These are phyloP conservation scores for Phycodurus eques DNA, from an alignment of 2,113 vertebrate genomes.

Conservation along the genomic window DNA sequence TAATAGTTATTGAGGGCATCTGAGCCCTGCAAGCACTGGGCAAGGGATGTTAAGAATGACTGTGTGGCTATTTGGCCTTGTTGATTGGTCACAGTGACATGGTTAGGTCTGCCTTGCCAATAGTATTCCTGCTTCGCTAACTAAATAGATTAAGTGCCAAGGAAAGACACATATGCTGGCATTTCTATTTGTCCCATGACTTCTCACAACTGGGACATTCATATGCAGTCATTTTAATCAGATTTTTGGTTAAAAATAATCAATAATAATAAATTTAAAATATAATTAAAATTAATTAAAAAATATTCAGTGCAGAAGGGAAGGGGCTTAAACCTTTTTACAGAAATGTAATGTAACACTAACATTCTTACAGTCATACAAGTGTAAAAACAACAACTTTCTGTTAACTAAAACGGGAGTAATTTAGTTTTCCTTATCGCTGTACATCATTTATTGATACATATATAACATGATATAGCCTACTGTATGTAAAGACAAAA, in stretches of 20 bases:
- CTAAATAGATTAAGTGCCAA: slow-evolving; percentile 9
- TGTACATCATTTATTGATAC: no score
- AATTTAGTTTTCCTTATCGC: no score
- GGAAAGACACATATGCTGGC: slow-evolving; percentile 4
- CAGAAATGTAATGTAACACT: background rate
- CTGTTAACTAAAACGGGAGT: background rate
- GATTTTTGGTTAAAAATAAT: background rate
- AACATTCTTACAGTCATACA: background rate
- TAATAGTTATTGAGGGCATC: background rate
- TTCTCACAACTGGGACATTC: background rate
- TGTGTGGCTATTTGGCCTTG: background rate
- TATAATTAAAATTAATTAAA: no score
- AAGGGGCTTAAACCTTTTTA: background rate
- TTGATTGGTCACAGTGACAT: background rate
- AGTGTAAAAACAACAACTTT: background rate
- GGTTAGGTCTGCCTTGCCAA: background rate
- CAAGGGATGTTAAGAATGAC: background rate
- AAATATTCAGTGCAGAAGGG: no score
- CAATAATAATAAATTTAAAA: no score
- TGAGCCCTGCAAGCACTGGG: background rate
- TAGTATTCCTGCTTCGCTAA: background rate
- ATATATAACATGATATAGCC: no score
- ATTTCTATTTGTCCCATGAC: slow-evolving; percentile 28
- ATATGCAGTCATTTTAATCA: background rate
- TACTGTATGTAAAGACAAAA: no score